These are phyloP conservation scores for Urocynchramus pylzowi DNA, from an alignment of 2,113 vertebrate species.

Conservation along the genomic window DNA sequence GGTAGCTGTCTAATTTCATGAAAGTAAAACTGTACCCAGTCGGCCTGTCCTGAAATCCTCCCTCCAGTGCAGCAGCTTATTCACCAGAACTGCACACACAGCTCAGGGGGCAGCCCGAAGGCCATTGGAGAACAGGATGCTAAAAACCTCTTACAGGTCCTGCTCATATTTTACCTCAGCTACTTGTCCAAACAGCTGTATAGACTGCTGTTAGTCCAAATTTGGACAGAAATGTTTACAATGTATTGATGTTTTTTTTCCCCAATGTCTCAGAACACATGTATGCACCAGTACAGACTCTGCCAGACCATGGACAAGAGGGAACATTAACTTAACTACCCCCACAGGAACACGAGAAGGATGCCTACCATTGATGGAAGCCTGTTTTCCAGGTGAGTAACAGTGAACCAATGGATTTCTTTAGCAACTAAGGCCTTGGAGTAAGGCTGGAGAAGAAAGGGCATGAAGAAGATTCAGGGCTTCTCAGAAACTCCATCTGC, in stretches of 20 bases:
- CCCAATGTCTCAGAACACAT: background rate
- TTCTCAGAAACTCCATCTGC: background rate
- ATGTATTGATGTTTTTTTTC: accelerated
- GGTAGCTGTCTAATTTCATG: background rate
- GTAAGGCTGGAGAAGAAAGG: background rate
- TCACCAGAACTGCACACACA: background rate
- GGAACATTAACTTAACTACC: background rate
- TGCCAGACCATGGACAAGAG: background rate
- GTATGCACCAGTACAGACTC: background rate
- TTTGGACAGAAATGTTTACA: background rate
- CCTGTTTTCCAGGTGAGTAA: background rate
- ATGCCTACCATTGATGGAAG: background rate
- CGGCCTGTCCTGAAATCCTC: background rate
- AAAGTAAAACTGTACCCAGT: background rate
- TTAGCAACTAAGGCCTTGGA: background rate
- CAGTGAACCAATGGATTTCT: background rate
- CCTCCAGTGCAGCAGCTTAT: background rate
- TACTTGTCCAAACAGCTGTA: background rate
- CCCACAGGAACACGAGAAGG: background rate
- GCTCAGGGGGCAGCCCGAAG: background rate
- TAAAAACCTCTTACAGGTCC: background rate
- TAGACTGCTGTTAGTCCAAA: background rate
- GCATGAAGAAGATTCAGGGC: background rate
- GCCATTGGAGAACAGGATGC: background rate
- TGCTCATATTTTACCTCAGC: background rate